phyloP scores from a whole-genome alignment of 2,888 invertebrate species.

The Tridacna gigas region DNA sequence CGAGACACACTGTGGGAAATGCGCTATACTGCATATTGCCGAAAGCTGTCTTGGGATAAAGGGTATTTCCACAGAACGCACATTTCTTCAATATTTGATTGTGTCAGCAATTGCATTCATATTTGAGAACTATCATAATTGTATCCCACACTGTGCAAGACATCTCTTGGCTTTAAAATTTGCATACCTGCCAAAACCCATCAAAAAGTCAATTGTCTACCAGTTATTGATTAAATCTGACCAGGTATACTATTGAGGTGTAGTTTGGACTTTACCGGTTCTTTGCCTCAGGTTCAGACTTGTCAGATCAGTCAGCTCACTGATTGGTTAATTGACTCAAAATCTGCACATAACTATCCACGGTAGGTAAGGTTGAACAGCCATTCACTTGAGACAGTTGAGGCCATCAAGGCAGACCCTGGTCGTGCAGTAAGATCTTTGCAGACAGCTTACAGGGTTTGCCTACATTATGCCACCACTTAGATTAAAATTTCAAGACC shows the following conservation, averaged over 20 bases:
- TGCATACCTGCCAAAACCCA: slow-evolving; percentile 3
- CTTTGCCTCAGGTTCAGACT: slow-evolving; percentile 60
- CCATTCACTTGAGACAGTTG: slow-evolving; percentile 63
- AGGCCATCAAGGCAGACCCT: slow-evolving; percentile 56
- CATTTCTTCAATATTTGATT: neutral
- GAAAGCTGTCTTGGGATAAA: too few species aligned
- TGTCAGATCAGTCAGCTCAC: slow-evolving; percentile 43
- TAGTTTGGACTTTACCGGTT: slow-evolving; percentile 59
- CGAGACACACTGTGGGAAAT: too few species aligned
- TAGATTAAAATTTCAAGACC: slow-evolving; percentile 57
- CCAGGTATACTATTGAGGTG: slow-evolving; percentile 25
- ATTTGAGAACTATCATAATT: neutral
- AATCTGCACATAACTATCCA: slow-evolving; percentile 62
- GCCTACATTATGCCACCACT: slow-evolving; percentile 51
- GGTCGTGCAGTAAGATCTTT: slow-evolving; percentile 62
- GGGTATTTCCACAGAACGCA: neutral
- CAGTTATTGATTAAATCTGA: slow-evolving; percentile 58
- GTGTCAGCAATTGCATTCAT: neutral
- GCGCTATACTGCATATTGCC: too few species aligned
- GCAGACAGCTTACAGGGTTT: slow-evolving; percentile 54
- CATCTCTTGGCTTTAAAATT: neutral
- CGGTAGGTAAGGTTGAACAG: slow-evolving; percentile 61
- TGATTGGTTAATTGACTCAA: slow-evolving; percentile 53
- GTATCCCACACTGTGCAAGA: neutral
- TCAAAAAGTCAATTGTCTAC: slow-evolving; percentile 31